Evolutionary conservation across 2,113 vertebrate species (phyloP).

Genomic region (Syngnathus typhle): DNA sequence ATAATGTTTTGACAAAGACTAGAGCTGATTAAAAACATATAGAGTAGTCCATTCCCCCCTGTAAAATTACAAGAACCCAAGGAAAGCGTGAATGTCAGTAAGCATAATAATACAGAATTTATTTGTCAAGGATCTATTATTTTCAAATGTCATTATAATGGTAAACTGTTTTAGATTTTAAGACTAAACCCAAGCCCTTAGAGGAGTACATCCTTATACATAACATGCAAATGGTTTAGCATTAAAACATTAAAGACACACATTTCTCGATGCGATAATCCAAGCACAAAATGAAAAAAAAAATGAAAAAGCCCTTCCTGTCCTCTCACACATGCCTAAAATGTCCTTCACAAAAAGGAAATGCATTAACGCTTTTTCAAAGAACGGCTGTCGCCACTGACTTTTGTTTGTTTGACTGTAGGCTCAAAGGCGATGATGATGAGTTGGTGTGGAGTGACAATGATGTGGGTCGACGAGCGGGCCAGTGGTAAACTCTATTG

Average conservation of each 20-base stretch:
- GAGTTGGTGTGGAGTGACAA: constrained; percentile 54
- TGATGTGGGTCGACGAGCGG: constrained; percentile 54
- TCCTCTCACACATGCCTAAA: neutral
- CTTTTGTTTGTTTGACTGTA: constrained; percentile 42
- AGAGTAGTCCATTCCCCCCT: neutral
- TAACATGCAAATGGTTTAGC: neutral
- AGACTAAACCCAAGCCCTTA: neutral
- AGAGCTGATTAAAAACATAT: neutral
- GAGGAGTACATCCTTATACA: neutral
- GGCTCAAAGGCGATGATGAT: constrained; percentile 43
- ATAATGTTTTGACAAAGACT: neutral
- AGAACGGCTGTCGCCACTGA: constrained; percentile 38
- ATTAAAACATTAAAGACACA: neutral
- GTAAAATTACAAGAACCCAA: neutral
- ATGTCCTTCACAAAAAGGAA: neutral
- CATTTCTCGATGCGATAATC: neutral
- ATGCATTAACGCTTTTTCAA: neutral
- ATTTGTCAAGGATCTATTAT: neutral
- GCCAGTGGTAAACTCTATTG: constrained; percentile 54
- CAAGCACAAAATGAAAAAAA: neutral
- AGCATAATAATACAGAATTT: neutral
- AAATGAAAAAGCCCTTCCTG: neutral
- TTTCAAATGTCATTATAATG: neutral
- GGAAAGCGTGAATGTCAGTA: neutral
- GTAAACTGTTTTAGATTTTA: neutral